Conservation (phyloP, 2,888 invertebrate species). For the Caenorhabditis afra region DNA sequence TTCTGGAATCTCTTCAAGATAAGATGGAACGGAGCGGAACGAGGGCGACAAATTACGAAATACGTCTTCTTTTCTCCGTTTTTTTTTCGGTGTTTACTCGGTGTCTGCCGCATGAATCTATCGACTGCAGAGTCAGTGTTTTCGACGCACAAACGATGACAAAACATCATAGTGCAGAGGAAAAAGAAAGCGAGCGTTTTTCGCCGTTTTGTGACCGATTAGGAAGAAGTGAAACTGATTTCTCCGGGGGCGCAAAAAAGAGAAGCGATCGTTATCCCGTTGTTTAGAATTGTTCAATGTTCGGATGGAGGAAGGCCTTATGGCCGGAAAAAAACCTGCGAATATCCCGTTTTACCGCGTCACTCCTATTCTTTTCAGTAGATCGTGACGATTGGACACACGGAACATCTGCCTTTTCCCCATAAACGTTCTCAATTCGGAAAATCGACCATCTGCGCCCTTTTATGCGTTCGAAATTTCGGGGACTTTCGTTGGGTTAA, state of each 20-base stretch:
- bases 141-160: neutral
- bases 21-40: neutral
- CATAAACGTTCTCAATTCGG: neutral
- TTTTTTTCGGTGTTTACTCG: slow-evolving; percentile 8
- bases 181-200: neutral
- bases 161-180: slow-evolving; percentile 9
- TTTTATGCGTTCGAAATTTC: neutral
- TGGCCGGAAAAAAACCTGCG: too few species aligned
- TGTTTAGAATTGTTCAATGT: too few species aligned
- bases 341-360: too few species aligned
- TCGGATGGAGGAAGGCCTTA: too few species aligned
- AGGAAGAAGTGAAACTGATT: too few species aligned
- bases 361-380: too few species aligned
- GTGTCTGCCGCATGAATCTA: neutral
- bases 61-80: neutral
- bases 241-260: too few species aligned
- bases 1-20: too few species aligned
- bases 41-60: neutral
- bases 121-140: slow-evolving; percentile 3
- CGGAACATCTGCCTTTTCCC: slow-evolving; percentile 3
- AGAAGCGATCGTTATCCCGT: too few species aligned
- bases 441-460: neutral
- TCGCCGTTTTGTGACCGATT: neutral
- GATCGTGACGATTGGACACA: neutral
- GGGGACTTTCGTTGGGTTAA: neutral